These are phyloP conservation scores for Xylocopa sonorina DNA, from an alignment of 1,140 invertebrate genomes.

Conservation along the genomic window DNA sequence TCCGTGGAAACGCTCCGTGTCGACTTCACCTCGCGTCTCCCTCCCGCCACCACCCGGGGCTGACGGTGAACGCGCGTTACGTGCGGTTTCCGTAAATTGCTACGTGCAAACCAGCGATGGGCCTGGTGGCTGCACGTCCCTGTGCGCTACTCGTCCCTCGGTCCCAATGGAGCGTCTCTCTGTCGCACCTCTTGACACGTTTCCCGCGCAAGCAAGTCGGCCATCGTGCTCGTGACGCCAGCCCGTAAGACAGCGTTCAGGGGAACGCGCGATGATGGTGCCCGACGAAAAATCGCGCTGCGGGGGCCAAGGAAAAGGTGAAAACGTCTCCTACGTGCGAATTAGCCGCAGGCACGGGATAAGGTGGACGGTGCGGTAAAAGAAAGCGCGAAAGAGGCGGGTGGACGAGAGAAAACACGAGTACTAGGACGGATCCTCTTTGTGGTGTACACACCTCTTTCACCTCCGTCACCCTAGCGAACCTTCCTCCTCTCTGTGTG, in stretches of 20 bases:
- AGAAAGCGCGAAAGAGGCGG: neutral
- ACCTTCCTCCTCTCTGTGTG: conserved; percentile 16
- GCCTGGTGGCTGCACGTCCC: neutral
- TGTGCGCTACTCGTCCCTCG: conserved; percentile 18
- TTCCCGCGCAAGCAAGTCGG: neutral
- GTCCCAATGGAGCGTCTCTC: conserved; percentile 23
- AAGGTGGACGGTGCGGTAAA: neutral
- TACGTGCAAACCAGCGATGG: conserved; percentile 63
- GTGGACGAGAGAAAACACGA: neutral
- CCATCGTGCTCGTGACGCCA: neutral
- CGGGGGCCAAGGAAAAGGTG: conserved; percentile 30
- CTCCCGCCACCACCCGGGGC: conserved; percentile 24
- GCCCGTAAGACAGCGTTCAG: neutral
- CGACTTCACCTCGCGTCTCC: conserved; percentile 29
- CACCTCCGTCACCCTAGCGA: neutral
- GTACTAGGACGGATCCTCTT: neutral
- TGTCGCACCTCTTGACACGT: conserved; percentile 17
- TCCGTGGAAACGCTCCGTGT: conserved; percentile 65
- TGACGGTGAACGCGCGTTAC: conserved; percentile 67
- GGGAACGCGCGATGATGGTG: conserved; percentile 27
- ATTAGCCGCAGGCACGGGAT: conserved; percentile 37
- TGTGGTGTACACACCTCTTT: neutral
- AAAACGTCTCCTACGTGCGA: conserved; percentile 51
- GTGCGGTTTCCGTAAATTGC: conserved; percentile 76
- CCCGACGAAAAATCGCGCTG: conserved; percentile 43